phyloP scores from a whole-genome alignment of 2,888 invertebrate species.

The Athrips mouffetella region DNA sequence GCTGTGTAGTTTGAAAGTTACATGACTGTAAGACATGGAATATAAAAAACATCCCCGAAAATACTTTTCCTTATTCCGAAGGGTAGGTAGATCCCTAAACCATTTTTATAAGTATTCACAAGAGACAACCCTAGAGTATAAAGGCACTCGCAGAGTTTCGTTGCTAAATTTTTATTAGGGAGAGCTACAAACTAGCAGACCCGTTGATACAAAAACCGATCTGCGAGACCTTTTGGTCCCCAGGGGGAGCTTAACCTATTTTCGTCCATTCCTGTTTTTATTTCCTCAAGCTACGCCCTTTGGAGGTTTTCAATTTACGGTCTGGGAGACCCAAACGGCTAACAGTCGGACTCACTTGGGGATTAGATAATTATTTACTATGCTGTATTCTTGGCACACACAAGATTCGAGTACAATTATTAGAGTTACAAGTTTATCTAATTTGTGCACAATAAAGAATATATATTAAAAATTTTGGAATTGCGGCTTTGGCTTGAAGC shows the following conservation, averaged over 20 bases:
- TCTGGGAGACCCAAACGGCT: conserved; percentile 4
- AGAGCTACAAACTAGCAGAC: conserved; percentile 22
- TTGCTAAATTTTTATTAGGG: conserved; percentile 39
- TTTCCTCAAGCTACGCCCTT: conserved; percentile 35
- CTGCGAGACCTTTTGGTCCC: conserved; percentile 36
- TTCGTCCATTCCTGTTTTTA: conserved; percentile 46
- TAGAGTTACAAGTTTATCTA: not conserved
- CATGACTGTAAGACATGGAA: too few relatives aligned
- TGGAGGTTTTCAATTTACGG: conserved; percentile 43
- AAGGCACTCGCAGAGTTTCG: conserved; percentile 8
- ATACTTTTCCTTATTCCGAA: too few relatives aligned
- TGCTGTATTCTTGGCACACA: too few relatives aligned
- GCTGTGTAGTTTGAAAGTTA: too few relatives aligned
- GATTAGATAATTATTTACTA: not conserved
- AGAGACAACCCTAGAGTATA: not conserved
- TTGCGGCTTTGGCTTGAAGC: too few relatives aligned
- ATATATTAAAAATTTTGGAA: too few relatives aligned
- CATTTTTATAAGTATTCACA: not conserved
- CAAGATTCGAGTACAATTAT: too few relatives aligned
- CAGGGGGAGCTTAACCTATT: conserved; percentile 51
- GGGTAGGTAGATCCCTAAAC: too few relatives aligned
- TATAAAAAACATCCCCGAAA: too few relatives aligned
- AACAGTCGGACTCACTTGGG: conserved; percentile 1
- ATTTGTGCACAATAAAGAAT: too few relatives aligned
- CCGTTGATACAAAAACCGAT: conserved; percentile 42